Evolutionary conservation across 2,888 invertebrate genomes (phyloP).

Genomic region (Brachynemurus nebulosus): DNA sequence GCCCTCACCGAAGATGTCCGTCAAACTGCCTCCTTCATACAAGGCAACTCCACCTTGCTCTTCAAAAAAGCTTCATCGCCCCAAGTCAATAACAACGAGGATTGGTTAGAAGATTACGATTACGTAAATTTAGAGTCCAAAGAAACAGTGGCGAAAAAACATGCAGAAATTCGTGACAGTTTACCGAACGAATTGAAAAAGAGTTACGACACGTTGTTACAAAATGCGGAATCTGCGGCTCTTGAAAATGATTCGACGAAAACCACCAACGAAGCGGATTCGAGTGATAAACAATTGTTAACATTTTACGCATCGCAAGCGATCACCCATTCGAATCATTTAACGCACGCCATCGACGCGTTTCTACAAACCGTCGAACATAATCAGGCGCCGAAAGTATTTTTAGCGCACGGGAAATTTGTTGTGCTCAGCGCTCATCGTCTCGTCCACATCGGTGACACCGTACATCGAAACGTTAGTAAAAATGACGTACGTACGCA

Average conservation of each 20-base stretch:
- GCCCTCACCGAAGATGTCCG: slow-evolving; percentile 81
- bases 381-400: slow-evolving; percentile 86
- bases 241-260: slow-evolving; percentile 33
- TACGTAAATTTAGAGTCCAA: slow-evolving; percentile 77
- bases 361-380: slow-evolving; percentile 84
- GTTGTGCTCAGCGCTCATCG: slow-evolving; percentile 89
- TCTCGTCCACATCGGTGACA: slow-evolving; percentile 88
- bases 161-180: slow-evolving; percentile 58
- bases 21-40: slow-evolving; percentile 81
- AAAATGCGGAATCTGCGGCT: slow-evolving; percentile 52
- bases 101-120: slow-evolving; percentile 77
- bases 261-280: slow-evolving; percentile 34
- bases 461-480: slow-evolving; percentile 72
- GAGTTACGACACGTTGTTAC: slow-evolving; percentile 60
- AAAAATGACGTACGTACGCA: slow-evolving; percentile 58
- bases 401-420: slow-evolving; percentile 87
- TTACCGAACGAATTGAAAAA: slow-evolving; percentile 59
- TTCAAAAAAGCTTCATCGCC: slow-evolving; percentile 48
- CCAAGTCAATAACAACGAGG: slow-evolving; percentile 33
- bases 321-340: slow-evolving; percentile 67
- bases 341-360: slow-evolving; percentile 82
- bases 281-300: slow-evolving; percentile 71
- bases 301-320: slow-evolving; percentile 81
- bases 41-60: slow-evolving; percentile 65
- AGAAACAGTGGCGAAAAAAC: slow-evolving; percentile 52